Percentiles rank a stretch among this genome's conserved stretches.
Evolutionary conservation across 2,888 invertebrate genomes (phyloP).

Genomic region (Agrochola circellaris): DNA sequence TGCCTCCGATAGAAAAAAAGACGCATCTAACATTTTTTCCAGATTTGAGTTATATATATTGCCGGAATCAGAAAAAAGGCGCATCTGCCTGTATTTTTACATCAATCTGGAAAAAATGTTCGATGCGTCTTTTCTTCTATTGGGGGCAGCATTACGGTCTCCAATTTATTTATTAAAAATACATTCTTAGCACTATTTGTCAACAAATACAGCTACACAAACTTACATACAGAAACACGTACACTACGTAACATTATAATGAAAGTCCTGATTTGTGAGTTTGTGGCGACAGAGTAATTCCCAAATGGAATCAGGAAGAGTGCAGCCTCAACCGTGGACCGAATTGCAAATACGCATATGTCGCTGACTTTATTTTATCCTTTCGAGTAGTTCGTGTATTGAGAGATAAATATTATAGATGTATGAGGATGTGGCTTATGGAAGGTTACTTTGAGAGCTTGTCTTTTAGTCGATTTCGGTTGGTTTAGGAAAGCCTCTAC

Average conservation of each 20-base stretch:
- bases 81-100: too few relatives aligned
- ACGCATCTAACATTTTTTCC: too few relatives aligned
- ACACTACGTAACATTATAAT: constrained; percentile 74
- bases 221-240: constrained; percentile 30
- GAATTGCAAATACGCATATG: constrained; percentile 88
- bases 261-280: constrained; percentile 89
- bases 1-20: too few relatives aligned
- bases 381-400: constrained; percentile 63
- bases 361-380: constrained; percentile 83
- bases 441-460: constrained; percentile 32
- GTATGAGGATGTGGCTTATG: constrained; percentile 29
- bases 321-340: constrained; percentile 84
- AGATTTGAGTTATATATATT: too few relatives aligned
- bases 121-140: too few relatives aligned
- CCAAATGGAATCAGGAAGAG: constrained; percentile 90
- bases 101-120: too few relatives aligned
- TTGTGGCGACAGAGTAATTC: constrained; percentile 88
- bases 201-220: constrained; percentile 7
- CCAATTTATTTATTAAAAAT: background rate
- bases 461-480: constrained; percentile 7
- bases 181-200: background rate
- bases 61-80: too few relatives aligned
- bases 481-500: too few relatives aligned
- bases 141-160: too few relatives aligned
- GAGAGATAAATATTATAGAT: constrained; percentile 60